Evolutionary conservation across 2,797 vertebrate genomes (phyloP), one percentile per base, ranked within the genome.

Genomic region (Mormyrops attenuatus): DNA sequence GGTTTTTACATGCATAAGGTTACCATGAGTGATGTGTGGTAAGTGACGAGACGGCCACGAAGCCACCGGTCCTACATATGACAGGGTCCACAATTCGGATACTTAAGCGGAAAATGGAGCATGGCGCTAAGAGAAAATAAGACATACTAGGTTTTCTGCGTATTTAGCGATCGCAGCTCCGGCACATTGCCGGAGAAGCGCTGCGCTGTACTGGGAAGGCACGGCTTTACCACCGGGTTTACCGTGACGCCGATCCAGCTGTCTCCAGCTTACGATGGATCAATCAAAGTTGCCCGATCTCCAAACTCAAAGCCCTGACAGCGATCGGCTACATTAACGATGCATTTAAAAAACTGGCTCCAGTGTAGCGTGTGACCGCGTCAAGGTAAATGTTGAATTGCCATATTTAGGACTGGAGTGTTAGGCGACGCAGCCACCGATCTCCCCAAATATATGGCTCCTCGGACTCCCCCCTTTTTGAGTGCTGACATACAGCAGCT

Each of bases 401-500:
- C 85, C 66, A n/a, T 69, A 60, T 13, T 57, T 26, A 80, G 2
- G 38, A 34, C 66, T 77, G 34, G 44, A 44, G 49, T 17, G 66
- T n/a, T 47, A 8, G 77, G 55, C 34, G 49, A 63, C 77, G 55
- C 89, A 53, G 77, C n/a, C 38, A 85, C 73, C 26, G 2, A 38
- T 80, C 20, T 30, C 44, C 60, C 49, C 26, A 34, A 55, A 47
- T n/a, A 26, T 38, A 50, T 60, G 22, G 50, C 52, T 88, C n/a
- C 55, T 73, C 22, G 5, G 53, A 50, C 55, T 63, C 30, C 53
- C 44, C 55, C 80, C 38, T 50, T 15, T 47, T 38, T n/a, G 55
- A 90, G 88, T 87, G 90, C 20, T 63, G 90, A 88, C 90, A 89
- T 80, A 17, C 41, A 66, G 84, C 60, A 53, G 41, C n/a, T 20